Conservation (phyloP, 2,113 vertebrate genomes). For the Gymnarchus niloticus region DNA sequence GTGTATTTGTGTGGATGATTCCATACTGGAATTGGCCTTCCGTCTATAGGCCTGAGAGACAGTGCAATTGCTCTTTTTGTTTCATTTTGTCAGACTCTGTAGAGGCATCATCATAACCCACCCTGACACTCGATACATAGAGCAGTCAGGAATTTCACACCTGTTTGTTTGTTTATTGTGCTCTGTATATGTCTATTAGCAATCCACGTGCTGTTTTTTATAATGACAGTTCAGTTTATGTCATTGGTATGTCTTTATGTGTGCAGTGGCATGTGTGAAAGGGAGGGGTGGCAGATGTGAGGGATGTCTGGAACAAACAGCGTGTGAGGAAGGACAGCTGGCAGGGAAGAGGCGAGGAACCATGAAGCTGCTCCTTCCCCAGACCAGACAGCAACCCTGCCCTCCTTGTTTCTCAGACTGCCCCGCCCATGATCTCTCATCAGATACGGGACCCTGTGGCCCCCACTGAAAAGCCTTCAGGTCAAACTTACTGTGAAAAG, state of each 20-base stretch:
- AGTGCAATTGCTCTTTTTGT: neutral
- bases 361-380: slow-evolving; percentile 17
- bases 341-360: slow-evolving; percentile 50
- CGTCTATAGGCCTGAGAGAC: neutral
- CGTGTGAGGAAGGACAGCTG: slow-evolving; percentile 63
- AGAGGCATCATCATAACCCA: neutral
- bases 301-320: slow-evolving; percentile 64
- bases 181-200: neutral
- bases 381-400: neutral
- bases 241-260: neutral
- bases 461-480: neutral
- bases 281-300: slow-evolving; percentile 55
- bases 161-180: neutral
- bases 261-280: neutral
- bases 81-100: neutral
- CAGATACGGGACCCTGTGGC: neutral
- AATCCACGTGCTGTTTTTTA: neutral
- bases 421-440: neutral
- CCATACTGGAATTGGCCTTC: neutral
- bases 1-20: neutral
- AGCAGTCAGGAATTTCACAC: neutral
- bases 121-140: neutral
- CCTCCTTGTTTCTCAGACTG: neutral
- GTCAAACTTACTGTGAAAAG: neutral
- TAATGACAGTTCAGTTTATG: neutral